These are phyloP conservation scores for Saimiri boliviensis DNA, from an alignment of 2,113 vertebrate species.

Conservation along the genomic window DNA sequence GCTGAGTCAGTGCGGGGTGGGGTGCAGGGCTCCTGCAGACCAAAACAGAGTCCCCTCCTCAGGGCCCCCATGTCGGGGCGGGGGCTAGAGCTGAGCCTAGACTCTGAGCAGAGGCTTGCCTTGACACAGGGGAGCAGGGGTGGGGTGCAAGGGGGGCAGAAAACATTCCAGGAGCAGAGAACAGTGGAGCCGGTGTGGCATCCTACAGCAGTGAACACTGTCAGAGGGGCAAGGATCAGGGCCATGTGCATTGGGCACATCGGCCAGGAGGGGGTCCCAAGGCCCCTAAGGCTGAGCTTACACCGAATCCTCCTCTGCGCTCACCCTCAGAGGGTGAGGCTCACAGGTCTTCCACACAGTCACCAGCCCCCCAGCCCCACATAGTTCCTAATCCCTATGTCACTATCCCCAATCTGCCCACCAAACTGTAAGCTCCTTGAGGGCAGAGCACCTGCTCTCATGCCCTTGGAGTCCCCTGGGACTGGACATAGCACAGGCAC, in stretches of 20 bases:
- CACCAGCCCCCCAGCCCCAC: too few relatives aligned
- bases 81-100: neutral
- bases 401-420: too few relatives aligned
- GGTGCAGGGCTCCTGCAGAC: too few relatives aligned
- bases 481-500: neutral
- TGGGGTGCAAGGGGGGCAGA: too few relatives aligned
- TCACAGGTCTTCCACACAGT: neutral
- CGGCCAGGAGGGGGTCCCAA: neutral
- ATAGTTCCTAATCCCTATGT: too few relatives aligned
- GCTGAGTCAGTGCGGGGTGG: neutral
- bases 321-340: neutral
- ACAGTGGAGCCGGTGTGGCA: too few relatives aligned
- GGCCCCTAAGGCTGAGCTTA: rapidly evolving
- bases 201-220: neutral
- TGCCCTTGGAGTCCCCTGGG: neutral
- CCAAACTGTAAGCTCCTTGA: too few relatives aligned
- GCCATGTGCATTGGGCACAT: rapidly evolving
- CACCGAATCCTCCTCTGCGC: neutral
- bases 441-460: too few relatives aligned
- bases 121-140: neutral
- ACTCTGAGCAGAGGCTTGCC: neutral
- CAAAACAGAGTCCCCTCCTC: neutral
- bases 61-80: neutral
- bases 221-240: too few relatives aligned
- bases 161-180: neutral